phyloP scores from a whole-genome alignment of 1,140 invertebrate genomes.

The Calephelis virginiensis region DNA sequence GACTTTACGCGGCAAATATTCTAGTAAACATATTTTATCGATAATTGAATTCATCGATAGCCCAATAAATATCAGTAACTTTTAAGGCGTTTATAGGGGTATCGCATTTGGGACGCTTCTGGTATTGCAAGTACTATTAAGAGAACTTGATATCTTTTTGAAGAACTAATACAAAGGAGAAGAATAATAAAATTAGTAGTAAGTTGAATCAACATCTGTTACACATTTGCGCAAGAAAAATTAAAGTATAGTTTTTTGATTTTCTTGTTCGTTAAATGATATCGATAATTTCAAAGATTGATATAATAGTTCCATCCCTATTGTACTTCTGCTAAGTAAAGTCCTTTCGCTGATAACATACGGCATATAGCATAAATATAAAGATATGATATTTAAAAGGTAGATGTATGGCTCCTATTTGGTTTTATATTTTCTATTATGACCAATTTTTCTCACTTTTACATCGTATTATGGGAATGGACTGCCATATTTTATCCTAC shows the following conservation, averaged over 20 bases:
- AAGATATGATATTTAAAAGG: slow-evolving; percentile 61
- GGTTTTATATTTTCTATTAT: slow-evolving; percentile 57
- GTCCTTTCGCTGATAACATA: slow-evolving; percentile 35
- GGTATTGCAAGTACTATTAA: too few relatives aligned
- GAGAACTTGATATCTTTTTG: too few relatives aligned
- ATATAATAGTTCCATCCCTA: slow-evolving; percentile 14
- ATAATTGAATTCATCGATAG: not conserved
- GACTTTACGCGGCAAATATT: not conserved
- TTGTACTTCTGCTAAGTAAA: not conserved
- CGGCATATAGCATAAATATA: slow-evolving; percentile 49
- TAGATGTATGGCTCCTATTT: slow-evolving; percentile 55
- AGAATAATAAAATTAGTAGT: too few relatives aligned
- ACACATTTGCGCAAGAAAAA: not conserved
- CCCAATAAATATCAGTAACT: not conserved
- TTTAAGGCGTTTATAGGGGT: too few relatives aligned
- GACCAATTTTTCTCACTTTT: slow-evolving; percentile 74
- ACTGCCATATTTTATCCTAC: slow-evolving; percentile 70
- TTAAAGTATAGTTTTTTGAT: too few relatives aligned
- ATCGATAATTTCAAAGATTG: not conserved
- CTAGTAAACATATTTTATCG: not conserved
- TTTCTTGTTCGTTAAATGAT: not conserved
- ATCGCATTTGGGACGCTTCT: too few relatives aligned
- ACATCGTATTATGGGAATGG: slow-evolving; percentile 63
- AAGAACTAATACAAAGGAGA: too few relatives aligned
- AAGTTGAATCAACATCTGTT: too few relatives aligned